phyloP scores from a whole-genome alignment of 2,113 vertebrate genomes.

The Plestiodon gilberti region DNA sequence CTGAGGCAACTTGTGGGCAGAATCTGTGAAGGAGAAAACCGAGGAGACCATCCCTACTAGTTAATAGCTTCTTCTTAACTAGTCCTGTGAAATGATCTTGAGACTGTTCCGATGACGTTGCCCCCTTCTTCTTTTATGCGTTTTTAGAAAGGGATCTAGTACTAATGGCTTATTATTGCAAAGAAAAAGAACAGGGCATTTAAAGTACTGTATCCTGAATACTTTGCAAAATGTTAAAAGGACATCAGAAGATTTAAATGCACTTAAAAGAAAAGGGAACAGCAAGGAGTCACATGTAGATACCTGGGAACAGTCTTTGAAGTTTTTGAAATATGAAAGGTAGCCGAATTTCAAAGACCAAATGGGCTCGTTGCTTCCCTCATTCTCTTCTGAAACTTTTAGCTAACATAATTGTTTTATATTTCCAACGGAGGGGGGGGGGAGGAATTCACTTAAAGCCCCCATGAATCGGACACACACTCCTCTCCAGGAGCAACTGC shows the following conservation, averaged over 20 bases:
- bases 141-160: constrained; percentile 35
- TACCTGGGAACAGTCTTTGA: constrained; percentile 58
- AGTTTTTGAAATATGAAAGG: constrained; percentile 56
- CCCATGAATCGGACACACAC: neutral
- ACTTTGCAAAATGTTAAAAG: constrained; percentile 61
- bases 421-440: neutral
- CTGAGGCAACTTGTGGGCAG: neutral
- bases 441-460: neutral
- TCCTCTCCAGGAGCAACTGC: neutral
- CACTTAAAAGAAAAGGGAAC: constrained; percentile 63
- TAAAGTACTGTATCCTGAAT: constrained; percentile 60
- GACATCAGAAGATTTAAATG: constrained; percentile 52
- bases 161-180: constrained; percentile 49
- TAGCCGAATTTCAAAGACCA: constrained; percentile 58
- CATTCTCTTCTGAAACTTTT: constrained; percentile 39
- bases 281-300: constrained; percentile 40
- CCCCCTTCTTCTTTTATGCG: constrained; percentile 39
- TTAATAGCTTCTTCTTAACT: neutral
- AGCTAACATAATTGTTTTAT: constrained; percentile 40
- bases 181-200: constrained; percentile 45
- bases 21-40: neutral
- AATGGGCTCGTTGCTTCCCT: constrained; percentile 43
- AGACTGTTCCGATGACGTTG: neutral
- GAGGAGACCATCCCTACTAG: neutral
- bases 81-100: neutral